Base-by-base conservation (phyloP, 1,140 invertebrate species). In the Agrilus planipennis region DNA sequence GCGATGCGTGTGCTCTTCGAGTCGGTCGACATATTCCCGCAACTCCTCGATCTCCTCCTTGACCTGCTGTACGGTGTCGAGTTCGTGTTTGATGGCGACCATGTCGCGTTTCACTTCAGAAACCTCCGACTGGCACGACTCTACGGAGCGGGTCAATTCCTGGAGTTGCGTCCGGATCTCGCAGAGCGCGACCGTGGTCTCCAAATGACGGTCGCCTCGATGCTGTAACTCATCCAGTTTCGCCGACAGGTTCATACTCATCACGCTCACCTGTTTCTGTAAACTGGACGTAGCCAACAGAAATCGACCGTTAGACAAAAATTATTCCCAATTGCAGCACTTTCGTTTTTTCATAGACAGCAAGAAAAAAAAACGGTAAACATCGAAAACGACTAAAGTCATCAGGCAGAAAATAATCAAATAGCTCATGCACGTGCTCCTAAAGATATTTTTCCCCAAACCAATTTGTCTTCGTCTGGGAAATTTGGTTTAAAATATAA, bases 251-350 rank as follows among this genome's bases (percentile, higher is more conserved):
- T 89, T 89, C 80, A 88, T 87, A 70, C 84, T 89, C 88, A 91
- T 90, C 71, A 89, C 82, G 76, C 82, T 86, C 76, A 89, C 84
- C 81, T 89, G 87, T 76, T 88, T 86, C 76, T 90, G 87, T 73
- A 89, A 82, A 81, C 85, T 89, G 71, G 43, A 53, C 49, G 53
- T 46, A 64, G 55, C 7, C n/a, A n/a, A n/a, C n/a, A n/a, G n/a
- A n/a, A n/a, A n/a, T n/a, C n/a, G n/a, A n/a, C n/a, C n/a, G n/a
- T n/a, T n/a, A n/a, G n/a, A n/a, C n/a, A n/a, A n/a, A n/a, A n/a
- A n/a, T n/a, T n/a, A n/a, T n/a, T n/a, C n/a, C n/a, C n/a, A n/a
- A n/a, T n/a, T n/a, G n/a, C n/a, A n/a, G n/a, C n/a, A n/a, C n/a
- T n/a, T n/a, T n/a, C n/a, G n/a, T n/a, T n/a, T n/a, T n/a, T n/a